Evolutionary conservation across 2,888 invertebrate species (phyloP).

Genomic region (Ashinkailepas kermadecensis): DNA sequence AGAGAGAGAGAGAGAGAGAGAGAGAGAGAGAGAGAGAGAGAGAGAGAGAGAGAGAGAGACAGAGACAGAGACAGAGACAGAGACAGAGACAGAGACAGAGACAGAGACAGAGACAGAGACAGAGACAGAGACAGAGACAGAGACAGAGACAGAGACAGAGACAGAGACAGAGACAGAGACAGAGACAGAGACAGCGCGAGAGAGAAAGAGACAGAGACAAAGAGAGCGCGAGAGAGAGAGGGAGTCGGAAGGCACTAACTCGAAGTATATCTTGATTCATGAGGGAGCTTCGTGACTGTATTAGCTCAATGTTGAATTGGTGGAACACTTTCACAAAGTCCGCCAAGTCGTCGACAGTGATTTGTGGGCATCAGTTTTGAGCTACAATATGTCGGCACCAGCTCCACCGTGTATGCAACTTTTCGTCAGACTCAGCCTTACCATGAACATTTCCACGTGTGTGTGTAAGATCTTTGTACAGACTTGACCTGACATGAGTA

Average conservation of each 20-base stretch:
- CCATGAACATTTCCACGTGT: too few relatives aligned
- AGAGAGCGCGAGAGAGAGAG: not conserved
- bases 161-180: not conserved
- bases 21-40: conserved; percentile 1
- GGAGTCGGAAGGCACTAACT: not conserved
- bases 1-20: conserved; percentile 5
- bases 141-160: not conserved
- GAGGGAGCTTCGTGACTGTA: too few relatives aligned
- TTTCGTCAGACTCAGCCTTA: too few relatives aligned
- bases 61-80: not conserved
- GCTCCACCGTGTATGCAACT: too few relatives aligned
- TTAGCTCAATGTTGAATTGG: too few relatives aligned
- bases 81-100: not conserved
- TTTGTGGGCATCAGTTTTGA: too few relatives aligned
- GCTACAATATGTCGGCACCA: too few relatives aligned
- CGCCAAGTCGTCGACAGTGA: too few relatives aligned
- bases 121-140: not conserved
- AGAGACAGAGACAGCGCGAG: not conserved
- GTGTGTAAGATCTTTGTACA: too few relatives aligned
- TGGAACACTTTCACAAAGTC: too few relatives aligned
- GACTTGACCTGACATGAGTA: too few relatives aligned
- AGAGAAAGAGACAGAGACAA: not conserved
- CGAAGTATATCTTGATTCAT: too few relatives aligned
- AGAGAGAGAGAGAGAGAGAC: not conserved
- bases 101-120: not conserved